Evolutionary conservation across 1,140 invertebrate genomes (phyloP), one percentile per base, ranked within the genome.

Genomic region (Dreissena polymorpha): DNA sequence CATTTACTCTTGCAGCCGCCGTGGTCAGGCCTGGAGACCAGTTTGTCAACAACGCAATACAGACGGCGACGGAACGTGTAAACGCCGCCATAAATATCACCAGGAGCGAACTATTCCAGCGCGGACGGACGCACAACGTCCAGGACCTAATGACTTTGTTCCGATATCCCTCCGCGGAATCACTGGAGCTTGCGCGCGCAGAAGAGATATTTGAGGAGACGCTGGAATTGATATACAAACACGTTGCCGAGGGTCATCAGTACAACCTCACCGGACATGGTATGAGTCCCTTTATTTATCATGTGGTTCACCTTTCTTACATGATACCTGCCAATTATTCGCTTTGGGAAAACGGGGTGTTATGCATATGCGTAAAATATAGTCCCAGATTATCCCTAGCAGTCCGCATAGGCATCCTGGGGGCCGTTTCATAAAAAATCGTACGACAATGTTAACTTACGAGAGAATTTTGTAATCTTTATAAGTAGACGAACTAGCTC

Each of bases 171-270:
- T 95, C 96, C 75, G 95, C 95, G 0, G 94, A 96, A 70, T 96
- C 96, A 0, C 93, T 97, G 70, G 95, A 96, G 89, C 91, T 97
- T 23, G 97, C 97, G 0, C 94, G 97, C 81, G 96, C 98, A 0
- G 97, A 97, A 0, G 98, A 99, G 94, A 96, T 99, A 70, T 99
- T 98, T 91, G 98, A 99, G 92, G 94, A 97, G 77, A 97, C 98
- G 0, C 92, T 99, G 67, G 94, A 96, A 10, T 97, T 98, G 88
- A 96, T 99, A n/a, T 94, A 96, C 84, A 95, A 95, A 80, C 96
- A 97, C 91, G 95, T 98, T 0, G 94, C 96, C 80, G 93, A 94
- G 65, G 97, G 97, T n/a, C 92, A 94, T 83, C 92, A 92, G 23
- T 94, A 95, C 85, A 94, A 95, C 84, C 82, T 94, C 10, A 87